Evolutionary conservation across 2,888 invertebrate species (phyloP).

Genomic region (Sympetrum striolatum): DNA sequence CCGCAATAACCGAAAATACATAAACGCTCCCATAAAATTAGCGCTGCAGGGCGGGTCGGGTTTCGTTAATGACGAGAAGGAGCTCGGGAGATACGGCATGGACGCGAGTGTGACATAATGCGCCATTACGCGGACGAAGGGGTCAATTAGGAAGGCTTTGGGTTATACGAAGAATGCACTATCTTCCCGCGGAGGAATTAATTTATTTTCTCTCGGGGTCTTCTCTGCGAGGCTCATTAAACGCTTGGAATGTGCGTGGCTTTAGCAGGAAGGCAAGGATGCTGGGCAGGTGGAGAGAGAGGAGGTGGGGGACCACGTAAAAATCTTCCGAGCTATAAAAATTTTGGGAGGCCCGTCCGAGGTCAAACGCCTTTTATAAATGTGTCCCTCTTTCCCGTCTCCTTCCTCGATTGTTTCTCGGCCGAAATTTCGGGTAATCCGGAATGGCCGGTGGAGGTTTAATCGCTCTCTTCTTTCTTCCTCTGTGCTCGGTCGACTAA

Average conservation of each 20-base stretch:
- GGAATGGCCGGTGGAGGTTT: not conserved
- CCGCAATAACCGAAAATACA: not conserved
- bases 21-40: not conserved
- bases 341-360: conserved; percentile 21
- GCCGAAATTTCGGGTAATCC: not conserved
- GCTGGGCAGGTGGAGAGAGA: not conserved
- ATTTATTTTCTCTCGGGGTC: not conserved
- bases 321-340: conserved; percentile 3
- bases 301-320: not conserved
- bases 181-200: not conserved
- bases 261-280: not conserved
- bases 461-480: not conserved
- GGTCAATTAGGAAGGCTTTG: not conserved
- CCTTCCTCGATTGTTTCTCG: not conserved
- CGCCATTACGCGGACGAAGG: not conserved
- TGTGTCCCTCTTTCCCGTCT: not conserved
- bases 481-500: not conserved
- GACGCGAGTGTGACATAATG: not conserved
- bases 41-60: not conserved
- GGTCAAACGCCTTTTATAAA: not conserved
- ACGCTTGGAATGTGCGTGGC: not conserved
- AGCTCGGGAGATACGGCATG: not conserved
- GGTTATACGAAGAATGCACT: not conserved
- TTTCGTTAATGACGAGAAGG: not conserved
- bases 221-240: not conserved